Base-by-base conservation (phyloP, 1,140 invertebrate species). In the Heterodera carotae region DNA sequence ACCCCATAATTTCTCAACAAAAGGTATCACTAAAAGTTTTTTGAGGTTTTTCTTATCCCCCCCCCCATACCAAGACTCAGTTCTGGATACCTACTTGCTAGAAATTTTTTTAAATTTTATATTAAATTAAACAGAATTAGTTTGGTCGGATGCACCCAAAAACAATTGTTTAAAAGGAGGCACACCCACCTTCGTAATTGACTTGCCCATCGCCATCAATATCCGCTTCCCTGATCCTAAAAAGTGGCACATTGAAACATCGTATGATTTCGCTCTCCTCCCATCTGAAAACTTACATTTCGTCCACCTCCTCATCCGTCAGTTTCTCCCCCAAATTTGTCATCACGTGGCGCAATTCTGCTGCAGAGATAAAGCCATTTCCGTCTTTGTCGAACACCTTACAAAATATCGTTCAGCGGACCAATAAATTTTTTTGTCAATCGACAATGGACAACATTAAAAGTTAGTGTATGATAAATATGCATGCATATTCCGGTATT, bases 141-240 rank as follows among this genome's bases (percentile, higher is more conserved):
- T 10, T 10, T 39, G 10, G 4, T 4, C 4, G 4, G 36, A 39
- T 39, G 36, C 36, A 6, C 4, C 36, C 36, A 69, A 3, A 69
- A 31, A 69, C 25, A n/a, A n/a, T n/a, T n/a, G n/a, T n/a, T n/a
- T n/a, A n/a, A n/a, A n/a, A n/a, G n/a, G n/a, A n/a, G n/a, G n/a
- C n/a, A n/a, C n/a, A 70, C 56, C 34, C 12, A 74, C 78, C 78
- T 93, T 97, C 94, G 90, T 98, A 98, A 92, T 97, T 96, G 90
- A 98, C 96, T 91, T 97, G 95, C 83, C 96, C 96, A 90, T 98
- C 96, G 84, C 96, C 95, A 89, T 97, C 95, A 90, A 98, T 97
- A 91, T 97, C 95, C 84, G 95, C 95, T 91, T 97, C 95, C 88
- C 94, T 91, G 48, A 53, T 53, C 48, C 48, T 53, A 18, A 53